Base-by-base conservation (phyloP, 2,888 invertebrate species). In the Diplolepis rosae region DNA sequence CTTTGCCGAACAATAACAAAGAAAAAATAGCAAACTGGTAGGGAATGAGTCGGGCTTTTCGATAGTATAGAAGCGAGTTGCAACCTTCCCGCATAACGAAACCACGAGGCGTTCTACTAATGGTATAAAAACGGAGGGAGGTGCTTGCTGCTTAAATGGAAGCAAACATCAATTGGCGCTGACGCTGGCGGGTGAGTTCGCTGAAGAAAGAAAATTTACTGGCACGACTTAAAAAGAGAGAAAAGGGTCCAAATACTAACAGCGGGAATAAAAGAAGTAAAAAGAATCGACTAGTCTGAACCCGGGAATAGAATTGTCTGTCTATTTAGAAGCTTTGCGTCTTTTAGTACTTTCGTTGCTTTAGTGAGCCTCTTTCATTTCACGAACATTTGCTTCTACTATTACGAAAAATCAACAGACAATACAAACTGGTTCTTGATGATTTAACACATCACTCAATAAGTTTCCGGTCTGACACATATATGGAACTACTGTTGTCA, bases 81-180 rank as follows among this genome's bases (percentile, higher is more conserved):
- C 69, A 42, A 71, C 52, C 68, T 67, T 66, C 66, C 66, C 61
- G 76, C 74, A 75, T 77, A 78, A 73, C 74, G 72, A 67, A 77
- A 71, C 80, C 78, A 72, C 75, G 67, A 76, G 76, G 73, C 76
- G 74, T 78, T 80, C 74, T 75, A 72, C 73, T 74, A 81, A 80
- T 77, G 77, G 77, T 69, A 77, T 73, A 81, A 82, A 81, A 82
- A 81, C 79, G 77, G 69, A 81, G 75, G 77, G 74, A 69, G 72
- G 71, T 54, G 77, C 69, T 76, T 73, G 72, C 77, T 75, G 78
- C 74, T 77, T 69, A 78, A 80, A 76, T 74, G 76, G 76, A 80
- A 69, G 77, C 77, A 80, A 83, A 80, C 82, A 81, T 82, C 81
- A 77, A 82, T 82, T 81, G 80, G 79, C 77, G 78, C 70, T 76